Evolutionary conservation across 2,113 vertebrate genomes (phyloP).

Genomic region (Euleptes europaea): DNA sequence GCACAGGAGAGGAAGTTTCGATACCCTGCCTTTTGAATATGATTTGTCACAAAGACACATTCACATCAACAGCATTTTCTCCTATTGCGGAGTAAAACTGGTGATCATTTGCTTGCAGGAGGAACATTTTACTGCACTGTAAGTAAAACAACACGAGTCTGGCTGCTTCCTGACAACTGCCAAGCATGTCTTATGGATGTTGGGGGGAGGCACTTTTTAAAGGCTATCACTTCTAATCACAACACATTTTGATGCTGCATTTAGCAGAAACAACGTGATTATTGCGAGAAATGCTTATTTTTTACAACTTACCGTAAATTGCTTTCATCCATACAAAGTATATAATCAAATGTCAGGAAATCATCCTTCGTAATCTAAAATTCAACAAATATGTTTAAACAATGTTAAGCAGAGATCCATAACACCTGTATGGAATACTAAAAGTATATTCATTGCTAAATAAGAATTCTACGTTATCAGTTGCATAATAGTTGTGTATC

Average conservation of each 20-base stretch:
- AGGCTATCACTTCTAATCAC: background rate
- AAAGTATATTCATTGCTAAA: background rate
- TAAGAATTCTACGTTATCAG: background rate
- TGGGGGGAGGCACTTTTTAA: background rate
- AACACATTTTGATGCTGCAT: background rate
- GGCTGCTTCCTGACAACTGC: background rate
- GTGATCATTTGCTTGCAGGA: background rate
- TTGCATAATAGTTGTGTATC: background rate
- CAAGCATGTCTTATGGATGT: background rate
- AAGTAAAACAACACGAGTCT: background rate
- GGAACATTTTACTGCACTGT: background rate
- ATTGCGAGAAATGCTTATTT: background rate
- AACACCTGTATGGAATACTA: background rate
- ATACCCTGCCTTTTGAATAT: background rate
- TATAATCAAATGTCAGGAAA: constrained; percentile 89
- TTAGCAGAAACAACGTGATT: background rate
- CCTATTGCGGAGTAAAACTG: background rate
- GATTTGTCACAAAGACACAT: background rate
- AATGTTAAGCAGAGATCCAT: background rate
- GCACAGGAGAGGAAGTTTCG: background rate
- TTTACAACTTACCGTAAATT: constrained; percentile 86
- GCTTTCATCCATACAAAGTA: constrained; percentile 97
- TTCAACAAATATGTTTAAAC: constrained; percentile 36
- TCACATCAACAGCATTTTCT: background rate
- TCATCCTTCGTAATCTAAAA: constrained; percentile 92